A percentile compares a stretch with the other conserved stretches of the same genome.
phyloP scores from a whole-genome alignment of 2,797 vertebrate species.

The Potorous gilbertii region DNA sequence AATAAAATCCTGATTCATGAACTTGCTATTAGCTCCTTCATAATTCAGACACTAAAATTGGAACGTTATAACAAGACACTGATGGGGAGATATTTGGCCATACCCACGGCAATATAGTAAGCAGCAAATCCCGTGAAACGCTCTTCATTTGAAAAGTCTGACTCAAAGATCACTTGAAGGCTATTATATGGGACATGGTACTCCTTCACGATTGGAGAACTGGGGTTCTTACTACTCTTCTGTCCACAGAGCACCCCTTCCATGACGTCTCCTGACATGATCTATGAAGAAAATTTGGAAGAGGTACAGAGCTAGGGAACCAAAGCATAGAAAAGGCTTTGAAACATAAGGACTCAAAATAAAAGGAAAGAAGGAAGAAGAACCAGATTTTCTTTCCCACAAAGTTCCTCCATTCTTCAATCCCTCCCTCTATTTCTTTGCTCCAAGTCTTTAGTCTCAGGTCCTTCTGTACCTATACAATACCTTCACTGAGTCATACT shows the following conservation, averaged over 20 bases:
- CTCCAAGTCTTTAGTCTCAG: not conserved
- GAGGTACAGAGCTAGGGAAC: not conserved
- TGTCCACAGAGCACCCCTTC: conserved; percentile 88
- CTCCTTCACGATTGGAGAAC: conserved; percentile 82
- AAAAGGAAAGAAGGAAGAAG: not conserved
- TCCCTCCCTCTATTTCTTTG: conserved; percentile 2
- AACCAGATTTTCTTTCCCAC: not conserved
- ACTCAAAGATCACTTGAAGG: conserved; percentile 88
- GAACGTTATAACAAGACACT: not conserved
- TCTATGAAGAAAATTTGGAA: conserved; percentile 75
- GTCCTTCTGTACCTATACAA: rapidly evolving
- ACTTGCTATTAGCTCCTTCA: not conserved
- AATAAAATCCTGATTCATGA: not conserved
- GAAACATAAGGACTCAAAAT: not conserved
- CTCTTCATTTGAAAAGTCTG: conserved; percentile 93
- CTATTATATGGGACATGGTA: conserved; percentile 83
- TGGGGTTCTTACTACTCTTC: conserved; percentile 72
- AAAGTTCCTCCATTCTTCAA: not conserved
- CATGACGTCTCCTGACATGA: conserved; percentile 78
- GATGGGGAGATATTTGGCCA: conserved; percentile 57
- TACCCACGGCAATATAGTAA: conserved; percentile 91
- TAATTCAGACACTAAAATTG: not conserved
- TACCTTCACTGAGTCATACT: conserved; percentile 93
- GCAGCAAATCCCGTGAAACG: conserved; percentile 92
- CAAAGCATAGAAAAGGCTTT: not conserved